phyloP scores from a whole-genome alignment of 2,888 invertebrate species.

The Eilema caniola region DNA sequence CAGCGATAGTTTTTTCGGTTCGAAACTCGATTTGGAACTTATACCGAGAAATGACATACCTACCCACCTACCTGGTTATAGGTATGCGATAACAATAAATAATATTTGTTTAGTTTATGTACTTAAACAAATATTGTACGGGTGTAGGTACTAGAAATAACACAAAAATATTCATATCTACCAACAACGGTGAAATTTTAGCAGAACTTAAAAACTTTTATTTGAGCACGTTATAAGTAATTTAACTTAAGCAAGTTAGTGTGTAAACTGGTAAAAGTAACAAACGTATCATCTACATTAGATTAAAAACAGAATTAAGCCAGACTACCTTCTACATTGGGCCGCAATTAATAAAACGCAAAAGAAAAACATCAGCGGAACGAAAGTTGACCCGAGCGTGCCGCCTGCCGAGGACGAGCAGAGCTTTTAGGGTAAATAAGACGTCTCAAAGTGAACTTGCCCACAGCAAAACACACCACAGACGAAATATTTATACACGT shows the following conservation, averaged over 20 bases:
- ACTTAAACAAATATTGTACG: neutral
- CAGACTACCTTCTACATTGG: constrained; percentile 13
- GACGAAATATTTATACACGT: constrained; percentile 9
- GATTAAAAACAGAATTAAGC: neutral
- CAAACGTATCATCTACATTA: neutral
- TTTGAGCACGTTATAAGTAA: neutral
- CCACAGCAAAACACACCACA: constrained; percentile 7
- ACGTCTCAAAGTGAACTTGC: constrained; percentile 2
- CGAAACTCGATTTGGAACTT: constrained; percentile 40
- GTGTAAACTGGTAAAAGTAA: neutral
- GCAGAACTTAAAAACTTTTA: neutral
- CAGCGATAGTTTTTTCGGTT: constrained; percentile 53
- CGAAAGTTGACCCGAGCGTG: constrained; percentile 20
- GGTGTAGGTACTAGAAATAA: neutral
- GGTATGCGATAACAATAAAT: constrained; percentile 24
- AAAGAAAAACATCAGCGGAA: constrained; percentile 18
- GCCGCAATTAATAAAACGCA: constrained; percentile 13
- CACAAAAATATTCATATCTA: neutral
- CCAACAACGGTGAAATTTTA: neutral
- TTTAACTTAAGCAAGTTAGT: neutral
- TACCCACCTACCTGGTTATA: constrained; percentile 15
- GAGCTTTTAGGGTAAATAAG: constrained; percentile 31
- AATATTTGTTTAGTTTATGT: neutral
- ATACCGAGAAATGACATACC: constrained; percentile 48
- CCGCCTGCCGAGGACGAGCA: neutral